A percentile compares a stretch with the other conserved stretches of the same genome.
Evolutionary conservation across 2,797 vertebrate species (phyloP).

Genomic region (Sebastolobus alascanus): DNA sequence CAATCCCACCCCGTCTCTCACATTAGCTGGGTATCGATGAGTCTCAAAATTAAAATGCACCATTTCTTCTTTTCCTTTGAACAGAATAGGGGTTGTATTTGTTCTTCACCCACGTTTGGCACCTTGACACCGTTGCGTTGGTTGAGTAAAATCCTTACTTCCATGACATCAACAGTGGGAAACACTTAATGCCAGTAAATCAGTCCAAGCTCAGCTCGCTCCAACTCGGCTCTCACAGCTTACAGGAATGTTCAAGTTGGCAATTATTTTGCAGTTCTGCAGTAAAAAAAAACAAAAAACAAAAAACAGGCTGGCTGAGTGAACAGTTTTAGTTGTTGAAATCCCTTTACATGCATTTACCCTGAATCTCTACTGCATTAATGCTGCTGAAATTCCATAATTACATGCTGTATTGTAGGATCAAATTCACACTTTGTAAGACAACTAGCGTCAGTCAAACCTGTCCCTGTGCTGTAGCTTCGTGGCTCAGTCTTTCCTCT

Average conservation of each 20-base stretch:
- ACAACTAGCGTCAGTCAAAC: conserved; percentile 4
- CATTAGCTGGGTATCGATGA: conserved; percentile 19
- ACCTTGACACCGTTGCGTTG: conserved; percentile 7
- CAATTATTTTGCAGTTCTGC: conserved; percentile 46
- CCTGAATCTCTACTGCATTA: conserved; percentile 12
- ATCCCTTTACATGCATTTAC: conserved; percentile 37
- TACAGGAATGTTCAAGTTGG: conserved; percentile 46
- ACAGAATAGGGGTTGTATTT: conserved; percentile 13
- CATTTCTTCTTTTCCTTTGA: conserved; percentile 5
- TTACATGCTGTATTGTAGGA: conserved; percentile 23
- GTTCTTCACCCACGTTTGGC: conserved; percentile 26
- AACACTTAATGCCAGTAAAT: conserved; percentile 58
- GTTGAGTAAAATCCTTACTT: conserved; percentile 42
- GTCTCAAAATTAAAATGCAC: not conserved
- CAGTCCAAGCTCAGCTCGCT: conserved; percentile 39
- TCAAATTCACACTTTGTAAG: conserved; percentile 36
- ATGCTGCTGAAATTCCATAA: conserved; percentile 22
- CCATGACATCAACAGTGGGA: conserved; percentile 62
- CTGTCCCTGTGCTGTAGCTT: not conserved
- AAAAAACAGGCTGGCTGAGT: conserved; percentile 18
- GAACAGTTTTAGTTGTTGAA: conserved; percentile 17
- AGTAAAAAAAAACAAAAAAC: conserved; percentile 11
- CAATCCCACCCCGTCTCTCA: not conserved
- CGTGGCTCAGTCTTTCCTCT: not conserved
- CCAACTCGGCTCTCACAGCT: conserved; percentile 52